Base-by-base conservation (phyloP, 2,888 invertebrate species). In the Pandemis corylana region DNA sequence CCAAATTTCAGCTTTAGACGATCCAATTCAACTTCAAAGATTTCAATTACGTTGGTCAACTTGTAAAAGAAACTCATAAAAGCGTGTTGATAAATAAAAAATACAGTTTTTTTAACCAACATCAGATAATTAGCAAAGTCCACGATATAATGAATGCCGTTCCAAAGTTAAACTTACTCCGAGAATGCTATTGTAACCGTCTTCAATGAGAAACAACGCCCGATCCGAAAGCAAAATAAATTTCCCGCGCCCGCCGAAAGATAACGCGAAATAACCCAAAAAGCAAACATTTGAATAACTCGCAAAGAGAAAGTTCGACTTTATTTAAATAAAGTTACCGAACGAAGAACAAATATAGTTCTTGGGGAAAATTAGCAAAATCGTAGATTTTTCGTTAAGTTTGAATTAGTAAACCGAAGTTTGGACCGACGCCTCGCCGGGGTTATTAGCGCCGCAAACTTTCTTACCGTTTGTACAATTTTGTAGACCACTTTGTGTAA, bases 401-500 rank as follows among this genome's bases (percentile, higher is more conserved):
- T 85, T 84, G 83, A 85, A 85, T 86, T 85, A 85, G 83, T 81
- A 84, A 81, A 80, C 78, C 76, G 68, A 82, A 83, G 81, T 84
- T 83, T 78, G 78, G 79, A 81, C 78, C 80, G 77, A 80, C 78
- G 77, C 79, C 82, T 79, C 83, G 72, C 77, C 63, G 82, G 84
- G 85, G 86, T 89, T 89, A 89, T 89, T 89, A 87, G 84, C 84
- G 81, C 83, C 73, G 79, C 76, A 79, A 89, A 90, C 83, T 90
- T 90, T 81, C 79, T 82, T 87, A 85, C 83, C 87, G 84, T 87
- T 87, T 87, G 85, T 88, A 90, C 89, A 90, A 89, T 90, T 89
- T 87, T 81, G 83, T 82, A 80, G 84, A 85, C 86, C 87, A 84
- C 87, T 87, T 84, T 84, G 85, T 84, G 88, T 87, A 89, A 90